A percentile compares a stretch with the other conserved stretches of the same genome.
Evolutionary conservation across 2,113 vertebrate genomes (phyloP).

Genomic region (Irena cyanogastra): DNA sequence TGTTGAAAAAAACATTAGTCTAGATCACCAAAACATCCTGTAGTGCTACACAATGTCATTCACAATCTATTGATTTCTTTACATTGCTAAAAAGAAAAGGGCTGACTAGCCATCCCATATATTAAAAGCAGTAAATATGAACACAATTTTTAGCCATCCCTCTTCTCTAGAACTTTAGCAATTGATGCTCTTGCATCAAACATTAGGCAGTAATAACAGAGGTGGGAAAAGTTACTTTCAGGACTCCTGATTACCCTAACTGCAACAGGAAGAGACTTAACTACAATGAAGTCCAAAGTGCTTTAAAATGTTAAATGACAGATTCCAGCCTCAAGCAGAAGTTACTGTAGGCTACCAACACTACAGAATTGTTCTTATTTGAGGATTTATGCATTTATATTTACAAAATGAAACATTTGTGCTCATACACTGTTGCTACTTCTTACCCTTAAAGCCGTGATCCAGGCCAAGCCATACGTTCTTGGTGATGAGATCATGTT

Average conservation of each 20-base stretch:
- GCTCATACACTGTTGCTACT: not conserved
- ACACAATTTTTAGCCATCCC: not conserved
- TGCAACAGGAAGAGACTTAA: not conserved
- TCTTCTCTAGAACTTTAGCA: not conserved
- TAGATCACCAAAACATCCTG: not conserved
- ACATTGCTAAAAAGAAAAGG: not conserved
- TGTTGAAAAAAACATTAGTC: conserved; percentile 22
- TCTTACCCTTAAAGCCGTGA: conserved; percentile 71
- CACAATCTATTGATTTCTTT: not conserved
- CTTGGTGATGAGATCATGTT: conserved; percentile 82
- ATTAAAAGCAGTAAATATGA: not conserved
- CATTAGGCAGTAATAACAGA: not conserved
- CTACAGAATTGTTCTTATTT: not conserved
- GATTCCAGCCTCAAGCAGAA: not conserved
- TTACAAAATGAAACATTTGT: not conserved
- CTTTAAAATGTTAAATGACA: not conserved
- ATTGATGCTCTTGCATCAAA: not conserved
- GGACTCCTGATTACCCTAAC: not conserved
- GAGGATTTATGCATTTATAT: not conserved
- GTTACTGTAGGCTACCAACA: not conserved
- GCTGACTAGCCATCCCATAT: not conserved
- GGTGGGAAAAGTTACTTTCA: not conserved
- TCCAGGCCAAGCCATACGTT: conserved; percentile 85
- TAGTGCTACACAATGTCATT: not conserved
- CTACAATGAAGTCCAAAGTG: not conserved